Base-by-base conservation (phyloP, 2,888 invertebrate species). In the Pasiphila rectangulata region DNA sequence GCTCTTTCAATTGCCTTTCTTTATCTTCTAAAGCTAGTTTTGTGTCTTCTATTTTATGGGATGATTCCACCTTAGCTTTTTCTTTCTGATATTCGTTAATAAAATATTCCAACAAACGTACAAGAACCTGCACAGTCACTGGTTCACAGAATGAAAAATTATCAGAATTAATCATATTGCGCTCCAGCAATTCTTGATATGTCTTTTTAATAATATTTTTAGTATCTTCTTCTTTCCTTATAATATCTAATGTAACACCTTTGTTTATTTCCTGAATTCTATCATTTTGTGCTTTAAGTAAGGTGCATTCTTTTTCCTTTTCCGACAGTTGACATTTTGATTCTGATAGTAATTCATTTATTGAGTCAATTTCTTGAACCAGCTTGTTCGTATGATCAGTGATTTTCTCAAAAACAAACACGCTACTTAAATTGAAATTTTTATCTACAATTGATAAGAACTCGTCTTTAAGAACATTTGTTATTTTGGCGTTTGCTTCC, bases 241-340 rank as follows among this genome's bases (percentile, higher is more conserved):
- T 61, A 10, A 87, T 72, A 44, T 86, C 81, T 38, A 82, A 51
- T 3, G 83, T 85, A 0, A 87, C 79, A 12, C 80, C 78, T 24
- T 70, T 75, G 56, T 64, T 78, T 42, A 88, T 83, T 67, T 86
- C 82, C 7, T 75, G 64, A 4, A 82, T 64, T 55, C 53, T 79
- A 25, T 79, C 76, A 47, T 83, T 86, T 57, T 83, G 72, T 10
- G 54, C 56, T 49, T 71, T 67, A 2, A 88, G 59, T 10, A 79
- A 59, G 51, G 67, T 68, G 16, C 64, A 79, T 53, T 86, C 82
- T 23, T 71, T 72, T 61, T 82, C 76, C 61, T 75, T 79, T 6
- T 71, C 67, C 27, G 55, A 58, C 3, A 86, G 55, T 47, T 78
- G 68, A n/a, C 30, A 39, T 54, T 75, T 83, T 29, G 78, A 55